These are phyloP conservation scores for Catonia carolina DNA, from an alignment of 2,888 invertebrate genomes.

Conservation along the genomic window DNA sequence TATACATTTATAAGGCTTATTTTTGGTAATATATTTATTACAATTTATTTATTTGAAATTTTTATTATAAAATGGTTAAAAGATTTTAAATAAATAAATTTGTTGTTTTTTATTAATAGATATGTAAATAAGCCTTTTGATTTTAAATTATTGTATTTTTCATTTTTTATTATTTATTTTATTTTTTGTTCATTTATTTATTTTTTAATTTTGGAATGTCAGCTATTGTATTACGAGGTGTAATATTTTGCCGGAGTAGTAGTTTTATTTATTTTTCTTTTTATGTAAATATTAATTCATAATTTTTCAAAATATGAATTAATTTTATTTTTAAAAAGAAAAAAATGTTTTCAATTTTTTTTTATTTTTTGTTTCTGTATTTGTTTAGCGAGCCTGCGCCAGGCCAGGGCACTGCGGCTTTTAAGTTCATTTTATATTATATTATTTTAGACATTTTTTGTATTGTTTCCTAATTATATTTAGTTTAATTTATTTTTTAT, in stretches of 20 bases:
- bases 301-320: slow-evolving; percentile 1
- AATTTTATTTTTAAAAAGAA: not conserved
- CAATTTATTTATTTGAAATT: no score
- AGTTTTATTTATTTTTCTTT: not conserved
- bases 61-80: no score
- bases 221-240: not conserved
- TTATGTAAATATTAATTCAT: no score
- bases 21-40: no score
- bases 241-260: slow-evolving; percentile 4
- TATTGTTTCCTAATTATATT: no score
- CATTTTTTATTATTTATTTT: not conserved
- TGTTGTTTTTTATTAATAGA: no score
- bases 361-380: slow-evolving; percentile 27
- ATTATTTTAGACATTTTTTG: slow-evolving; percentile 6
- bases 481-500: no score
- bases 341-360: slow-evolving; percentile 14
- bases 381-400: slow-evolving; percentile 49
- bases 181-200: not conserved
- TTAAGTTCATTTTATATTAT: slow-evolving; percentile 21
- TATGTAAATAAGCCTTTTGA: not conserved
- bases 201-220: not conserved
- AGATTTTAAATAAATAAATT: no score
- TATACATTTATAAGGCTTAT: no score
- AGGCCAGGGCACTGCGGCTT: slow-evolving; percentile 86
- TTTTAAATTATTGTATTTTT: slow-evolving; percentile 1